These are phyloP conservation scores for Drosophila helvetica DNA, from an alignment of 2,888 invertebrate genomes.

Conservation along the genomic window DNA sequence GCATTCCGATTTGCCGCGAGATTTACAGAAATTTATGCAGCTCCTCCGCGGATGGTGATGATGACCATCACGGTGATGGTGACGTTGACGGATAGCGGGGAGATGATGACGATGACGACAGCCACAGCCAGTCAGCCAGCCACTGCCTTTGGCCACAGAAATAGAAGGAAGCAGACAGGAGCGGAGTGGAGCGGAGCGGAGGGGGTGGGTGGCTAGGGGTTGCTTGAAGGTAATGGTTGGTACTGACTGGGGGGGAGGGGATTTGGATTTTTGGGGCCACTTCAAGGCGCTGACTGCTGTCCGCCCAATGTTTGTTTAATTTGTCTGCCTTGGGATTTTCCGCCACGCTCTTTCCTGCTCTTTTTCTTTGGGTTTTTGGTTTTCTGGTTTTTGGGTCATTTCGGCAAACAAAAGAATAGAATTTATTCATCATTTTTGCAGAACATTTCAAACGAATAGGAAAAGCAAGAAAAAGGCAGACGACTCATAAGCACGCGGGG, in stretches of 20 bases:
- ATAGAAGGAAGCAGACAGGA: conserved; percentile 57
- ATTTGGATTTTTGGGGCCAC: conserved; percentile 38
- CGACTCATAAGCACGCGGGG: conserved; percentile 32
- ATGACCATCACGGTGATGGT: conserved; percentile 11
- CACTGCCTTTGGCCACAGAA: conserved; percentile 57
- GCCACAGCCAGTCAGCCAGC: conserved; percentile 29
- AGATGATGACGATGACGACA: conserved; percentile 45
- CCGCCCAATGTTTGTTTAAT: conserved; percentile 69
- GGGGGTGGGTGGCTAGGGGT: neutral
- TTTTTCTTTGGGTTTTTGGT: neutral
- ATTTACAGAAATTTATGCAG: conserved; percentile 63
- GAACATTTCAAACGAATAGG: no score
- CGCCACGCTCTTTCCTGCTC: conserved; percentile 2
- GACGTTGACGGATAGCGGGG: conserved; percentile 18
- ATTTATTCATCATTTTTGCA: conserved; percentile 31
- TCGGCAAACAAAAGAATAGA: conserved; percentile 25
- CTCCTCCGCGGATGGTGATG: conserved; percentile 39
- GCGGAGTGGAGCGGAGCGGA: neutral
- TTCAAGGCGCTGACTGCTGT: conserved; percentile 69
- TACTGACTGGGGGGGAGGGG: conserved; percentile 17
- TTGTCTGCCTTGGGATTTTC: conserved; percentile 67
- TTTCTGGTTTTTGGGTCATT: conserved; percentile 63
- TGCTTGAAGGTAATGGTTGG: conserved; percentile 11
- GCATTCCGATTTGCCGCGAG: conserved; percentile 55
- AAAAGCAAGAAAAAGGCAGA: conserved; percentile 7